Evolutionary conservation across 2,113 vertebrate genomes (phyloP).

Genomic region (Poeciliopsis turrubarensis): DNA sequence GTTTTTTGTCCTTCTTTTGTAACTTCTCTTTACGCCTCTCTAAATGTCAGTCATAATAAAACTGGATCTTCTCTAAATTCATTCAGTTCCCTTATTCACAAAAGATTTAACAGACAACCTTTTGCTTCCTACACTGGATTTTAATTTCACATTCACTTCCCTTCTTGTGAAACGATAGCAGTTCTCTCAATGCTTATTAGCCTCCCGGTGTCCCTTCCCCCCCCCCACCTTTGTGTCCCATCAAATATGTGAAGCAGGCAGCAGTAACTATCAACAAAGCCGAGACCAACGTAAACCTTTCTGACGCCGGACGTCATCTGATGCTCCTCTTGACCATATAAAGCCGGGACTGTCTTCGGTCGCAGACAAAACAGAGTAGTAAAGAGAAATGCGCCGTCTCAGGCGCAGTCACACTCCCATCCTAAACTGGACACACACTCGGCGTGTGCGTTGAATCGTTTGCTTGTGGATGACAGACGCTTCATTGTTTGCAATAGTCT

Average conservation of each 20-base stretch:
- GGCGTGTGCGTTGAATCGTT: conserved; percentile 43
- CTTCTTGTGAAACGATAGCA: conserved; percentile 46
- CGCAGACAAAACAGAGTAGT: conserved; percentile 33
- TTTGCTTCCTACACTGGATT: conserved; percentile 18
- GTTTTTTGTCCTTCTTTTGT: neutral
- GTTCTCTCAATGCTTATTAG: conserved; percentile 21
- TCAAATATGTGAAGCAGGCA: conserved; percentile 19
- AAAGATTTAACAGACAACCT: conserved; percentile 31
- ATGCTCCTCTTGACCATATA: conserved; percentile 71
- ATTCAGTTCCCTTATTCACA: conserved; percentile 39
- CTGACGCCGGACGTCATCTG: conserved; percentile 37
- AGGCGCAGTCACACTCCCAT: conserved; percentile 17
- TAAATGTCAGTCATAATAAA: conserved; percentile 30
- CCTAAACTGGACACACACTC: conserved; percentile 53
- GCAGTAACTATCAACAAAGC: conserved; percentile 45
- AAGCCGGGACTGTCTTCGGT: conserved; percentile 54
- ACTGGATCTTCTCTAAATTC: conserved; percentile 4
- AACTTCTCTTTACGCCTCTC: neutral
- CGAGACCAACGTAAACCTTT: conserved; percentile 51
- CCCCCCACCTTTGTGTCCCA: neutral
- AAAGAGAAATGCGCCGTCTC: conserved; percentile 38
- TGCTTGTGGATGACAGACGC: conserved; percentile 39
- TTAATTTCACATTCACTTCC: conserved; percentile 65
- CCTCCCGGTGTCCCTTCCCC: neutral
- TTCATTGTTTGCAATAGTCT: conserved; percentile 41